Evolutionary conservation across 2,888 invertebrate genomes (phyloP), one percentile per base, ranked within the genome.

Genomic region (Bellardia bayeri): DNA sequence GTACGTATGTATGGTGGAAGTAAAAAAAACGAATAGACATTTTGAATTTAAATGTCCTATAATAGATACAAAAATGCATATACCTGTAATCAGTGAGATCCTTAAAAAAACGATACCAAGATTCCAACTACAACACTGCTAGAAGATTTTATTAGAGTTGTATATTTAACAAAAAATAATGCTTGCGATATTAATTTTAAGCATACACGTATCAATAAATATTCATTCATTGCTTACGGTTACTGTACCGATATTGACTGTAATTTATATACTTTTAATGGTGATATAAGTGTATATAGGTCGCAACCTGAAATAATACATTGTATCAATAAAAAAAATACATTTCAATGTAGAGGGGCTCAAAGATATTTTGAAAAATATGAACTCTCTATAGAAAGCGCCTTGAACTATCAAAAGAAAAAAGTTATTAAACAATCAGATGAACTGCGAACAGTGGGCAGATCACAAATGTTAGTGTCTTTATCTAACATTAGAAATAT

Each of bases 1-100:
- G 63, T 63, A 9, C 33, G 63, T 7, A 63, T 63, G 63, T 7
- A 63, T 63, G 63, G 63, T 63, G 14, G 63, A 63, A n/a, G n/a
- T 1, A 6, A 14, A 6, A 63, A 30, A 14, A 7, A 37, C 33
- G 37, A 7, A 14, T 11, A 63, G 37, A 63, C 9, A n/a, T 7
- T 37, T 63, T 63, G 14, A 33, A 14, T 63, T 33, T n/a, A 37
- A 63, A 63, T 63, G 63, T n/a, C 2, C 11, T 37, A 63, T 63
- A 13, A 2, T 14, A 6, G 37, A 63, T 8, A 63, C 63, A 8
- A 11, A 37, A n/a, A 14, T 63, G n/a, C 66, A 66, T 64, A 40
- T 64, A 2, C 64, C 64, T 64, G 40, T 40, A 40, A 66, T 66
- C 42, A 6, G 23, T 11, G 66, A 66, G 9, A 66, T 66, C 42